Evolutionary conservation across 2,797 vertebrate genomes (phyloP).

Genomic region (Scolopax rusticola): DNA sequence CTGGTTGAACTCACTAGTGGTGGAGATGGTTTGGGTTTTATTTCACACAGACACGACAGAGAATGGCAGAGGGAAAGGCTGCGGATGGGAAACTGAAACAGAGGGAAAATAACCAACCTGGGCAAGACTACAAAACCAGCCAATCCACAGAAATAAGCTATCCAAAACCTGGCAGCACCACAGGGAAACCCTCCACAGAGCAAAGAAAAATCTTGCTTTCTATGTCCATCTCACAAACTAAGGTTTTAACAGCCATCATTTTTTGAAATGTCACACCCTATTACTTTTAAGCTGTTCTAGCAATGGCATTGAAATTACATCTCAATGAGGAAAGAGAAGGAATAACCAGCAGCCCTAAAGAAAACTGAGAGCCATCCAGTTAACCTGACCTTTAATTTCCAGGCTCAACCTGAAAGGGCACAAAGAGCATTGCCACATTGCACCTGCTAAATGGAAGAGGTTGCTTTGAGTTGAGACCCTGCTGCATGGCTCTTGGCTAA

Average conservation of each 20-base stretch:
- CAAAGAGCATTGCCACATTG: not conserved
- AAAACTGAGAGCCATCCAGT: not conserved
- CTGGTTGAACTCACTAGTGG: not conserved
- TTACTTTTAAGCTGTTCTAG: constrained; percentile 8
- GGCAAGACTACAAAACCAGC: not conserved
- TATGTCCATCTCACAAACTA: not conserved
- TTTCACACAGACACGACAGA: not conserved
- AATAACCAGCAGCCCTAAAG: not conserved
- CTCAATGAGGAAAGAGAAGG: not conserved
- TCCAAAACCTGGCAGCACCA: not conserved
- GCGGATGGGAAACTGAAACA: not conserved
- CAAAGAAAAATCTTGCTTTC: not conserved
- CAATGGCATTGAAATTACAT: not conserved
- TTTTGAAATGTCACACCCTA: not conserved
- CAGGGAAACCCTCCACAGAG: not conserved
- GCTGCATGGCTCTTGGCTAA: not conserved
- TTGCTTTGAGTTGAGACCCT: not conserved
- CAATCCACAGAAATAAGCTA: not conserved
- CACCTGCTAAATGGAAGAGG: not conserved
- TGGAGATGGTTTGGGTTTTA: not conserved
- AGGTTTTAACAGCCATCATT: not conserved
- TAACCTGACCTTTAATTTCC: not conserved
- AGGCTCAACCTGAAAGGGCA: not conserved
- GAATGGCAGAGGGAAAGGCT: not conserved
- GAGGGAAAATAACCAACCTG: not conserved